Percentiles rank a stretch among this genome's conserved stretches.
Conservation (phyloP, 2,113 vertebrate genomes). For the Bubo bubo region DNA sequence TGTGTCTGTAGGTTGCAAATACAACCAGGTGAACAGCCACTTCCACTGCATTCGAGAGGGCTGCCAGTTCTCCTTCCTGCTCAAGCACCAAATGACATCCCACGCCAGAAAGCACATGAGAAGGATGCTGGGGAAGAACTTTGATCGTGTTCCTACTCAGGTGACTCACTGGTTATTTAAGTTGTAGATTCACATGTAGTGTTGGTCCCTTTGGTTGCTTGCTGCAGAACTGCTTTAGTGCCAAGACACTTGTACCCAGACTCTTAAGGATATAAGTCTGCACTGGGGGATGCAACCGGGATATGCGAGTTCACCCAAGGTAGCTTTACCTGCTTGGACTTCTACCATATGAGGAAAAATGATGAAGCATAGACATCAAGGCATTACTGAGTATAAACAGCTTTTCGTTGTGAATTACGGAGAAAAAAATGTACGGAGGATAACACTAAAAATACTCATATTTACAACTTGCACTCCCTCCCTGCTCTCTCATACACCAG, state of each 20-base stretch:
- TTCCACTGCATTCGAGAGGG: conserved; percentile 98
- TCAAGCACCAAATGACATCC: conserved; percentile 99
- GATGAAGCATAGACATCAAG: neutral
- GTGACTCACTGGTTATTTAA: conserved; percentile 63
- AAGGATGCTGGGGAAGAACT: conserved; percentile 98
- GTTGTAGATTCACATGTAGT: neutral
- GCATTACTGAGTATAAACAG: neutral
- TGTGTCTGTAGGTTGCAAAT: conserved; percentile 89
- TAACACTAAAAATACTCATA: neutral
- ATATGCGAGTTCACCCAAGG: neutral
- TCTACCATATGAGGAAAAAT: neutral
- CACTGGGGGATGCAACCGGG: neutral
- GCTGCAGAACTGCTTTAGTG: neutral
- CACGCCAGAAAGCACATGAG: conserved; percentile 98
- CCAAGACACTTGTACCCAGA: neutral
- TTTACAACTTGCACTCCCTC: neutral
- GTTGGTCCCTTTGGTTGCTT: neutral
- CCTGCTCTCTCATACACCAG: neutral
- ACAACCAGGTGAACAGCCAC: conserved; percentile 98
- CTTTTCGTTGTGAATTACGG: neutral
- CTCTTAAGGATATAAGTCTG: neutral
- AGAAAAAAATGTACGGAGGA: neutral
- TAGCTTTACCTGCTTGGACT: neutral
- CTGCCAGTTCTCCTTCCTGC: conserved; percentile 99
- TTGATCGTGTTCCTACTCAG: conserved; percentile 93